Percentiles rank a stretch among this genome's conserved stretches.
These are phyloP conservation scores for Leucophenga varia DNA, from an alignment of 1,140 invertebrate species.

Conservation along the genomic window DNA sequence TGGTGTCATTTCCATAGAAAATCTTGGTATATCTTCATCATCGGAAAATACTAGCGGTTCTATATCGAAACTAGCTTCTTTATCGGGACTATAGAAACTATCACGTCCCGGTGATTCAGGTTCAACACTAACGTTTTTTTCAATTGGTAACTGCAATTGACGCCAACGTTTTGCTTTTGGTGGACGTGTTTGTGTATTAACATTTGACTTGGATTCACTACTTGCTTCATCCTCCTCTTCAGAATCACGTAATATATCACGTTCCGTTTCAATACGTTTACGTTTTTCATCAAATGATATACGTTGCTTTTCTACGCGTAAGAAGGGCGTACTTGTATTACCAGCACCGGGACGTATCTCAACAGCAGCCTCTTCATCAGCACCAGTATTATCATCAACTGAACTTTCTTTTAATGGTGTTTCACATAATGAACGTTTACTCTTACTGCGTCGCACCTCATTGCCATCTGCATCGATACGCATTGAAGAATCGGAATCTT, in stretches of 20 bases:
- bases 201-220: too few relatives aligned
- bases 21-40: conserved; percentile 61
- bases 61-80: conserved; percentile 61
- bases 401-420: conserved; percentile 13
- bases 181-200: conserved; percentile 13
- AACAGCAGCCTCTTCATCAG: conserved; percentile 19
- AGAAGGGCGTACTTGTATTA: conserved; percentile 42
- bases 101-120: conserved; percentile 55
- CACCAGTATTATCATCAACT: neutral
- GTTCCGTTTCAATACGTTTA: conserved; percentile 46
- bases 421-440: conserved; percentile 35
- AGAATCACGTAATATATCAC: conserved; percentile 47
- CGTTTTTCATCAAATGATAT: conserved; percentile 54
- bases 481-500: conserved; percentile 47
- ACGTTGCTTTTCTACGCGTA: conserved; percentile 47
- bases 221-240: conserved; percentile 43
- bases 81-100: conserved; percentile 68
- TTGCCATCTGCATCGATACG: conserved; percentile 30
- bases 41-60: conserved; percentile 73
- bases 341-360: conserved; percentile 28
- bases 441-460: conserved; percentile 37
- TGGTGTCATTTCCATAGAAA: conserved; percentile 56
- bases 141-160: neutral
- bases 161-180: neutral
- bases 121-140: conserved; percentile 31